phyloP scores from a whole-genome alignment of 2,888 invertebrate genomes.

The Spatulosminthurus flaviceps region DNA sequence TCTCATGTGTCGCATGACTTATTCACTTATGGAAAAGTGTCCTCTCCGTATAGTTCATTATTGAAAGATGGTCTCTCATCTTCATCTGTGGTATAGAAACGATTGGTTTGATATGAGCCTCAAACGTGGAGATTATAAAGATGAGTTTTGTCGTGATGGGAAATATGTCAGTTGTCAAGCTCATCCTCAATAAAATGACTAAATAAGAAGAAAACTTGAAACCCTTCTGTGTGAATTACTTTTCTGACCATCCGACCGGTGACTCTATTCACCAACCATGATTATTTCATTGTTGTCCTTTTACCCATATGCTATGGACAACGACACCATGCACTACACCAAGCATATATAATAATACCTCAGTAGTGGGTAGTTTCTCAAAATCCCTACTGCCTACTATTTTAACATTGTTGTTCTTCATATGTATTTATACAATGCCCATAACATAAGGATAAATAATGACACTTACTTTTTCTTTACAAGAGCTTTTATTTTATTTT shows the following conservation, averaged over 20 bases:
- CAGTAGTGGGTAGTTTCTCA: constrained; percentile 11
- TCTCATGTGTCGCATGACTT: background rate
- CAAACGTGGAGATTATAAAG: constrained; percentile 38
- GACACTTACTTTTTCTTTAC: constrained; percentile 23
- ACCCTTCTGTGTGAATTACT: constrained; percentile 19
- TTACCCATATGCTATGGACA: background rate
- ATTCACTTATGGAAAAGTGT: background rate
- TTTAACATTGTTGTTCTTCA: too few species aligned
- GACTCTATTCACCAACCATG: constrained; percentile 24
- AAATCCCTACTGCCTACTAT: background rate
- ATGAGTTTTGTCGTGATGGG: constrained; percentile 42
- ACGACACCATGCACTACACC: background rate
- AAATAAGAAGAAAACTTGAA: constrained; percentile 30
- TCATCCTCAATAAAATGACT: constrained; percentile 35
- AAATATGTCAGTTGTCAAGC: constrained; percentile 41
- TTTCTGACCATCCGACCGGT: constrained; percentile 34
- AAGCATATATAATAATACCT: background rate
- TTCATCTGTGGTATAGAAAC: constrained; percentile 30
- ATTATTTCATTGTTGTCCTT: constrained; percentile 23
- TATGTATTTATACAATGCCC: too few species aligned
- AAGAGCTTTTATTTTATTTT: constrained; percentile 29
- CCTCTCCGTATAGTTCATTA: background rate
- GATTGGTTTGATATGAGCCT: constrained; percentile 37
- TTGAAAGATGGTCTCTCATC: constrained; percentile 34
- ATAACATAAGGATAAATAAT: constrained; percentile 19